Percentiles rank a stretch among this genome's conserved stretches.
phyloP scores from a whole-genome alignment of 2,797 vertebrate species.

The Kryptopterus vitreolus region DNA sequence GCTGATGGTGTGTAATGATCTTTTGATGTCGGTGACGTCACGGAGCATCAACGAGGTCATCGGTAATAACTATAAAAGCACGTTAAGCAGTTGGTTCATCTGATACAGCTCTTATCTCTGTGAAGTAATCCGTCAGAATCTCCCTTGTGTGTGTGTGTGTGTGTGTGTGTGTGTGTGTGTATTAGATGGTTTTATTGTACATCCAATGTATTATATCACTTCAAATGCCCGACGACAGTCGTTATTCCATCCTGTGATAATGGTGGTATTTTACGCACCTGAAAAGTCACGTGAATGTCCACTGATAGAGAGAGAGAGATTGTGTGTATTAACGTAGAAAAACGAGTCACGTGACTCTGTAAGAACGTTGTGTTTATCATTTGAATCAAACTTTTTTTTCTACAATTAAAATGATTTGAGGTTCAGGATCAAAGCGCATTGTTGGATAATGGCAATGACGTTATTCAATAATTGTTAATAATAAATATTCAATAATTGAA shows the following conservation, averaged over 20 bases:
- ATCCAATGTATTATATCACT: conserved; percentile 18
- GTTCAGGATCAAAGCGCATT: no score
- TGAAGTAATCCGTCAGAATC: conserved; percentile 54
- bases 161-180: conserved; percentile 17
- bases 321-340: no score
- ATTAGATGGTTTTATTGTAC: background rate
- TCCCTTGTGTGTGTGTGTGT: conserved; percentile 36
- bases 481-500: no score
- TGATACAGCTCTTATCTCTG: conserved; percentile 49
- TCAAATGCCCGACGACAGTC: background rate
- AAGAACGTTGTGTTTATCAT: no score
- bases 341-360: no score
- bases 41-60: conserved; percentile 45
- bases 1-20: conserved; percentile 25
- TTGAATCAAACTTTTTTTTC: no score
- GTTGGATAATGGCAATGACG: no score
- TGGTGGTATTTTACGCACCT: background rate
- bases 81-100: conserved; percentile 52
- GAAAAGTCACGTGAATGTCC: background rate
- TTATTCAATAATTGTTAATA: no score
- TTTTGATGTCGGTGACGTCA: conserved; percentile 37
- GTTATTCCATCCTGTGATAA: background rate
- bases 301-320: no score
- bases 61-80: conserved; percentile 60
- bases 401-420: no score